Evolutionary conservation across 2,888 invertebrate genomes (phyloP).

Genomic region (Ennomos fuscantarius): DNA sequence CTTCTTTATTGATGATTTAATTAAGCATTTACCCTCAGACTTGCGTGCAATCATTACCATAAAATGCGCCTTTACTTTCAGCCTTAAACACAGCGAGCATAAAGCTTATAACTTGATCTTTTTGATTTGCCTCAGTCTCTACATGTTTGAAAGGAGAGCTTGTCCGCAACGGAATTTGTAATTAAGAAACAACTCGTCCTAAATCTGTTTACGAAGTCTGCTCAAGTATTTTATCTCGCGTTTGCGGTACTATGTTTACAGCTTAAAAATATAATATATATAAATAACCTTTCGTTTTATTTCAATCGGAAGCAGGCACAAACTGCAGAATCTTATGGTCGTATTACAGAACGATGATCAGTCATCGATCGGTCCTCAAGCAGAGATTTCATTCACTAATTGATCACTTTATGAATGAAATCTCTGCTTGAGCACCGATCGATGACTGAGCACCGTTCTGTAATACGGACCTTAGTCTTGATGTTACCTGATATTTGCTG

Average conservation of each 20-base stretch:
- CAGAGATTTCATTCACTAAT: no score
- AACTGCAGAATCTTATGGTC: no score
- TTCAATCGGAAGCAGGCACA: no score
- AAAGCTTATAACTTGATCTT: conserved; percentile 21
- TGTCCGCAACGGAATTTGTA: conserved; percentile 71
- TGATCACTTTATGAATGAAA: no score
- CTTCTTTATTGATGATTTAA: conserved; percentile 72
- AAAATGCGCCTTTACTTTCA: conserved; percentile 12
- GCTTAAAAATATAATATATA: conserved; percentile 49
- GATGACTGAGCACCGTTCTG: no score
- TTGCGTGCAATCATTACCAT: conserved; percentile 42
- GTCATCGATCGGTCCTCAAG: no score
- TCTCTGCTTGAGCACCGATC: no score
- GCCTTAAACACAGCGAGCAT: conserved; percentile 16
- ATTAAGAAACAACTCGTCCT: conserved; percentile 72
- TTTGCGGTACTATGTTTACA: conserved; percentile 46
- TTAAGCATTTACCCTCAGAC: conserved; percentile 64
- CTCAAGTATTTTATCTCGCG: conserved; percentile 63
- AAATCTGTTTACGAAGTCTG: conserved; percentile 68
- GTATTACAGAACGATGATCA: no score
- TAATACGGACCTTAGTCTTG: no score
- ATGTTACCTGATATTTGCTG: no score
- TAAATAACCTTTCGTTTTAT: no score
- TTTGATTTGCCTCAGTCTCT: conserved; percentile 17
- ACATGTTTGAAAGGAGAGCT: conserved; percentile 49